phyloP scores from a whole-genome alignment of 1,140 invertebrate genomes.

The Hormaphis cornu region DNA sequence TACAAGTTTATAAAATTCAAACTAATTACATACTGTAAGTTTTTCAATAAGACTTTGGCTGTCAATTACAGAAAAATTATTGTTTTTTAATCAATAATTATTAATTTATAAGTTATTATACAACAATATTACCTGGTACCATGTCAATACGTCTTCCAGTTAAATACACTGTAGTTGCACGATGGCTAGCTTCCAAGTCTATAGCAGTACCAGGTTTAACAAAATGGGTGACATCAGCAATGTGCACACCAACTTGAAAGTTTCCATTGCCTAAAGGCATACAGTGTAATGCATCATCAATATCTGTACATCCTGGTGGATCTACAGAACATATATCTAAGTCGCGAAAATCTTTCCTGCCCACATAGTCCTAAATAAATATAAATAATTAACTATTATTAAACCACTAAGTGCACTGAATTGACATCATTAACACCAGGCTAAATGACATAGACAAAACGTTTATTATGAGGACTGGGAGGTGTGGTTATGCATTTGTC shows the following conservation, averaged over 20 bases:
- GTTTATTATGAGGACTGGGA: too few relatives aligned
- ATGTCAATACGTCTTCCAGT: constrained; percentile 83
- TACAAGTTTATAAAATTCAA: too few relatives aligned
- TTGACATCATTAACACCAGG: too few relatives aligned
- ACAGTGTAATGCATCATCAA: constrained; percentile 97
- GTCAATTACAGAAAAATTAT: too few relatives aligned
- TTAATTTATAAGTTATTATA: not conserved
- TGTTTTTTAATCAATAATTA: not conserved
- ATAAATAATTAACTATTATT: not conserved
- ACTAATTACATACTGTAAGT: too few relatives aligned
- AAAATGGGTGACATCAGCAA: constrained; percentile 91
- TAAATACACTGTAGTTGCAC: constrained; percentile 84
- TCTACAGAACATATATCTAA: constrained; percentile 92
- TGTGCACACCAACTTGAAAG: constrained; percentile 84
- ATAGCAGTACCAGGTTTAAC: constrained; percentile 78
- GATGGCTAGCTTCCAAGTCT: constrained; percentile 73
- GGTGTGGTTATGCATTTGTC: too few relatives aligned
- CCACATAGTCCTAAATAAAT: constrained; percentile 59
- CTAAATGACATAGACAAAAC: too few relatives aligned
- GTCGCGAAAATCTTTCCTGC: constrained; percentile 72
- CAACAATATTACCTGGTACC: constrained; percentile 59
- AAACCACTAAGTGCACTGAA: too few relatives aligned
- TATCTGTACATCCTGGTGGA: constrained; percentile 97
- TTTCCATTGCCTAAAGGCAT: constrained; percentile 62
- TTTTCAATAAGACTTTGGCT: too few relatives aligned